These are phyloP conservation scores for Cydia pomonella DNA, from an alignment of 1,140 invertebrate genomes.

Conservation along the genomic window DNA sequence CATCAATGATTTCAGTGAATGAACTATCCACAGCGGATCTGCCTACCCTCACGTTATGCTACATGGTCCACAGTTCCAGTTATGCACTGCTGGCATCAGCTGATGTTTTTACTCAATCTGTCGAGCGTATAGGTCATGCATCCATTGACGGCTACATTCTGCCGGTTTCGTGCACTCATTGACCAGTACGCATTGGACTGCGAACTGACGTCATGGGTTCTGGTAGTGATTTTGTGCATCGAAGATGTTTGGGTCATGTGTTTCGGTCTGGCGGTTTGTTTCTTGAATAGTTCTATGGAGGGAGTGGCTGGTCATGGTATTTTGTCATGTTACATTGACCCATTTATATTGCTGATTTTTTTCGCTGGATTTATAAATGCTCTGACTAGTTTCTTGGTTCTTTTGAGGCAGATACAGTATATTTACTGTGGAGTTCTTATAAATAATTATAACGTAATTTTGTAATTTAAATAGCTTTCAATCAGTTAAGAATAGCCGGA, in stretches of 20 bases:
- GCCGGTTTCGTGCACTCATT: neutral
- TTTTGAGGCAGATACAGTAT: too few relatives aligned
- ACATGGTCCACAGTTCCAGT: slow-evolving; percentile 10
- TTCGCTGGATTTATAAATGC: too few relatives aligned
- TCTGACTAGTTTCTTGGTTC: too few relatives aligned
- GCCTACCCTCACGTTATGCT: neutral
- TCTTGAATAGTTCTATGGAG: neutral
- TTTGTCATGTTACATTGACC: neutral
- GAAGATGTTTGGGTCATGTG: slow-evolving; percentile 11
- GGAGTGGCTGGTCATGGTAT: neutral
- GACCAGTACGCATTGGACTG: slow-evolving; percentile 8
- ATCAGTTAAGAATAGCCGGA: too few relatives aligned
- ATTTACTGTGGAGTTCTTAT: too few relatives aligned
- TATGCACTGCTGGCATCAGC: slow-evolving; percentile 29
- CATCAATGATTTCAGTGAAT: too few relatives aligned
- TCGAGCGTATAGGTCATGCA: slow-evolving; percentile 26
- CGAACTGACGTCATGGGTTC: slow-evolving; percentile 21
- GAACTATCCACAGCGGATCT: neutral
- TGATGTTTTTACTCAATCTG: slow-evolving; percentile 14
- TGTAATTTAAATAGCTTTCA: too few relatives aligned
- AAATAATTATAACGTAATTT: too few relatives aligned
- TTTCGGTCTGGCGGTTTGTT: slow-evolving; percentile 2
- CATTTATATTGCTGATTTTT: neutral
- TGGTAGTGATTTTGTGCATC: neutral
- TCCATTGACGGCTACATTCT: slow-evolving; percentile 2